These are phyloP conservation scores for Mormyrus hasselquistii DNA, from an alignment of 2,797 vertebrate species.

Conservation along the genomic window DNA sequence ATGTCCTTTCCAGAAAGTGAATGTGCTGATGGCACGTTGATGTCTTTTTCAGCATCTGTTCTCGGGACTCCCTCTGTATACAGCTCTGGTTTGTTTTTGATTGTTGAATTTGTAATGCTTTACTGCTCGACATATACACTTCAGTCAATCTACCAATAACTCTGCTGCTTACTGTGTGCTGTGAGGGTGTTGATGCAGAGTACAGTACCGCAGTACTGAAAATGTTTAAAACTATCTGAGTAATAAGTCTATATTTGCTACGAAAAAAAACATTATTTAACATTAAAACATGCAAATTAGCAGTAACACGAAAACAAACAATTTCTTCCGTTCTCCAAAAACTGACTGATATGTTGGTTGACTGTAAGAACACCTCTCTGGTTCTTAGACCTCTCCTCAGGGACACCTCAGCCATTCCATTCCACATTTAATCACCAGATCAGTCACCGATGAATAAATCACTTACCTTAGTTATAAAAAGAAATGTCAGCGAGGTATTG, in stretches of 20 bases:
- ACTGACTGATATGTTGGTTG: not conserved
- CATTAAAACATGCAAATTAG: not conserved
- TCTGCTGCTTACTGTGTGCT: not conserved
- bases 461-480: no score
- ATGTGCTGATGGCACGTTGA: not conserved
- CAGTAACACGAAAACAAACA: not conserved
- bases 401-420: not conserved
- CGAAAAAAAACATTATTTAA: not conserved
- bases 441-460: no score
- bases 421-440: not conserved
- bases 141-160: not conserved
- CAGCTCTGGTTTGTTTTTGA: not conserved
- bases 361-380: not conserved
- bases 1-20: not conserved
- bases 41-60: not conserved
- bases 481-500: not conserved
- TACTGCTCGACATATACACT: not conserved
- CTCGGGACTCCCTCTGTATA: not conserved
- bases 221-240: not conserved
- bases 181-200: not conserved
- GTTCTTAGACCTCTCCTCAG: not conserved
- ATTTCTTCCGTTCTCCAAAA: not conserved
- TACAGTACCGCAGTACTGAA: not conserved
- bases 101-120: not conserved
- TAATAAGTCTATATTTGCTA: not conserved